These are phyloP conservation scores for Lepus americanus DNA, from an alignment of 2,113 vertebrate genomes.

Conservation along the genomic window DNA sequence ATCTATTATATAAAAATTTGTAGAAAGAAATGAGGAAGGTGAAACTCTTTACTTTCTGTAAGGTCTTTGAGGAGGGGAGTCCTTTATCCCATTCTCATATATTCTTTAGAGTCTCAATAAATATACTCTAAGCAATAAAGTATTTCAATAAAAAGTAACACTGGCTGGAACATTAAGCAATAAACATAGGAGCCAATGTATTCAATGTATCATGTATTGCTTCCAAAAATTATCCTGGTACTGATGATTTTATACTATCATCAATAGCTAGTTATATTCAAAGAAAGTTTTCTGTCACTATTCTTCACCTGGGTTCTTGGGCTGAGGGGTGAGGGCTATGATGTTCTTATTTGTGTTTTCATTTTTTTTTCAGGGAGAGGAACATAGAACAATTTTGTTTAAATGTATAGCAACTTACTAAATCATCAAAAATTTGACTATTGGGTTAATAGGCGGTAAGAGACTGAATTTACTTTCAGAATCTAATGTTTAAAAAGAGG, in stretches of 20 bases:
- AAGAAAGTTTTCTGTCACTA: not conserved
- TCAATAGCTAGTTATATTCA: not conserved
- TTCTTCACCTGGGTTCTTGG: not conserved
- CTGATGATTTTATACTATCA: not conserved
- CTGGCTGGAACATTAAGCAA: not conserved
- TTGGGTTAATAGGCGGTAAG: not conserved
- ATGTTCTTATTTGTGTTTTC: not conserved
- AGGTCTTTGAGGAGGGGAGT: not conserved
- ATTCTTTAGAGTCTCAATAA: not conserved
- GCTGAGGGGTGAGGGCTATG: not conserved
- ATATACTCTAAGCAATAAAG: not conserved
- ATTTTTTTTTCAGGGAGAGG: not conserved
- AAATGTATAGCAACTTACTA: not conserved
- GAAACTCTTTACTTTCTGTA: not conserved
- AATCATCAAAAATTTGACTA: not conserved
- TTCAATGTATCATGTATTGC: not conserved
- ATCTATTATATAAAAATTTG: not conserved
- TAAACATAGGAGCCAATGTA: not conserved
- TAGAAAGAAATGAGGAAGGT: not conserved
- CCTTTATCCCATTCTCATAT: not conserved
- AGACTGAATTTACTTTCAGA: not conserved
- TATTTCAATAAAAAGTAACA: not conserved
- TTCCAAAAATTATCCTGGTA: not conserved
- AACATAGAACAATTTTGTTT: not conserved
- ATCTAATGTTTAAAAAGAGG: not conserved